These are phyloP conservation scores for Phalacrocorax aristotelis DNA, from an alignment of 2,113 vertebrate species.

Conservation along the genomic window DNA sequence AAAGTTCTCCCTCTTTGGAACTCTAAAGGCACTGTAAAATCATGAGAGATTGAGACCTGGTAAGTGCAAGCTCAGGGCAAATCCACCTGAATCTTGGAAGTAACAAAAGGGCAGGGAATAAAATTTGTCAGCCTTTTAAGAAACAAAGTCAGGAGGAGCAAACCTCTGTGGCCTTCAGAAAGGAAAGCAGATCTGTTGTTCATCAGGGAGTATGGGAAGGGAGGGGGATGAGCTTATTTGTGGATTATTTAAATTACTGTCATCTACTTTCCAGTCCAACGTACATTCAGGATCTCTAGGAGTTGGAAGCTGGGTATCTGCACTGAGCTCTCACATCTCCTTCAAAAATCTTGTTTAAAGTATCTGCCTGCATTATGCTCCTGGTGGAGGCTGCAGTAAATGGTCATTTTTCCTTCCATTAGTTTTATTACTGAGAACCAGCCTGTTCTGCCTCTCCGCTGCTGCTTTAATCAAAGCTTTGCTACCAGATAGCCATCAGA, in stretches of 20 bases:
- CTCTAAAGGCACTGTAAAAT: background rate
- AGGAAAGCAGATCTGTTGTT: background rate
- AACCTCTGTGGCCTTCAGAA: background rate
- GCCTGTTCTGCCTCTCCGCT: slow-evolving; percentile 12
- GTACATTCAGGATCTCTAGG: background rate
- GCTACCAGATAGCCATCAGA: slow-evolving; percentile 43
- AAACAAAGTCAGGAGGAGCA: background rate
- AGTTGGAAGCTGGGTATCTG: background rate
- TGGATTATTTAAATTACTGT: background rate
- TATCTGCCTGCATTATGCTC: background rate
- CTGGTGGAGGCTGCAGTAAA: background rate
- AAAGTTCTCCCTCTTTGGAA: background rate
- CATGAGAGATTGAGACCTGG: background rate
- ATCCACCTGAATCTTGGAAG: background rate
- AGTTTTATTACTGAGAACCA: slow-evolving; percentile 24
- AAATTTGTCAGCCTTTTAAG: background rate
- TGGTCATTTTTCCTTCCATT: background rate
- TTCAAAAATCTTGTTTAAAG: background rate
- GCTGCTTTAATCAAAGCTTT: slow-evolving; percentile 28
- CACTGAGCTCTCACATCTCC: background rate
- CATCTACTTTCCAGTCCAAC: background rate
- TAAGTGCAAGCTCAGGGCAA: background rate
- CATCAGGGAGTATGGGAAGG: background rate
- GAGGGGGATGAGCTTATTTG: background rate
- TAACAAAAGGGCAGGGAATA: background rate